Percentiles rank a stretch among this genome's conserved stretches.
phyloP scores from a whole-genome alignment of 2,888 invertebrate species.

The Alitta virens region DNA sequence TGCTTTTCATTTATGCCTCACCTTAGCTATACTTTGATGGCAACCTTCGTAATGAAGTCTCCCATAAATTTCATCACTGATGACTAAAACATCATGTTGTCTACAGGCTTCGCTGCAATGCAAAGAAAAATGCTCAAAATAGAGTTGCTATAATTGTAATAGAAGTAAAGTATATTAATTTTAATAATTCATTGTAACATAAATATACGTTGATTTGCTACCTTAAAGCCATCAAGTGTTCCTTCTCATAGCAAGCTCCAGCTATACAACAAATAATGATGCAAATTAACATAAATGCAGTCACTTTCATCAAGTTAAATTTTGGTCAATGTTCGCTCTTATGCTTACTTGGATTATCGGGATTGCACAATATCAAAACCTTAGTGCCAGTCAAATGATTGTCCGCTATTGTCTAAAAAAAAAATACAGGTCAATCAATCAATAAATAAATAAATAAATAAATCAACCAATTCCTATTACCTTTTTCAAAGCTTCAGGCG shows the following conservation, averaged over 20 bases:
- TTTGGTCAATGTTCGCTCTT: neutral
- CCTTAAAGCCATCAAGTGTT: slow-evolving; percentile 39
- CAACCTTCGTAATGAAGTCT: slow-evolving; percentile 38
- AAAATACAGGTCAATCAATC: neutral
- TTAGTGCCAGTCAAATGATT: slow-evolving; percentile 29
- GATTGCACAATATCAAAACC: slow-evolving; percentile 46
- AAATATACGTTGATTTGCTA: too few relatives aligned
- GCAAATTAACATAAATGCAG: neutral
- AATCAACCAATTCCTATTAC: slow-evolving; percentile 24
- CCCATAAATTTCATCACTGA: slow-evolving; percentile 55
- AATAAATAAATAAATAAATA: neutral
- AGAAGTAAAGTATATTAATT: neutral
- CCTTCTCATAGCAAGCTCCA: slow-evolving; percentile 39
- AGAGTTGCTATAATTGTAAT: too few relatives aligned
- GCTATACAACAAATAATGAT: slow-evolving; percentile 34
- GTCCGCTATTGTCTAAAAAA: slow-evolving; percentile 24
- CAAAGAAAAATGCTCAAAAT: too few relatives aligned
- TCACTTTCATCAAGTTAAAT: too few relatives aligned
- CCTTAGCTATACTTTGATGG: slow-evolving; percentile 41
- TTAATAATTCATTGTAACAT: too few relatives aligned
- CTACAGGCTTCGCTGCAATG: slow-evolving; percentile 27
- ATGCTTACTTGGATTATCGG: slow-evolving; percentile 51
- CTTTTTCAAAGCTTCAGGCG: slow-evolving; percentile 38
- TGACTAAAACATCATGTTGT: slow-evolving; percentile 45
- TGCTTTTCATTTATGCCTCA: too few relatives aligned